A percentile compares a stretch with the other conserved stretches of the same genome.
Evolutionary conservation across 2,113 vertebrate species (phyloP).

Genomic region (Litocranius walleri): DNA sequence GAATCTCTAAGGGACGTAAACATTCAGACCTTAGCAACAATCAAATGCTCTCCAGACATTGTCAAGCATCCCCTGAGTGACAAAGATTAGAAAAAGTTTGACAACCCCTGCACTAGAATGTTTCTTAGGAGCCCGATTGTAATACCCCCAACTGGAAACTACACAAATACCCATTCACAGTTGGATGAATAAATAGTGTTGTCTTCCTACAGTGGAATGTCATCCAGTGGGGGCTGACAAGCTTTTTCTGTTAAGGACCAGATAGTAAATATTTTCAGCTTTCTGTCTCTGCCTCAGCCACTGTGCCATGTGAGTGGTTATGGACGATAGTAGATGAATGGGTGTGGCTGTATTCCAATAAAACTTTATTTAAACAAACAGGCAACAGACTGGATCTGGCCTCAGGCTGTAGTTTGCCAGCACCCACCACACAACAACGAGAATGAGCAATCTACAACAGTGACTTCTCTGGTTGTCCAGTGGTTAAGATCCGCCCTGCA

Average conservation of each 20-base stretch:
- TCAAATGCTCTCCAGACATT: neutral
- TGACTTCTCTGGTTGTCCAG: neutral
- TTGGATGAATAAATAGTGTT: neutral
- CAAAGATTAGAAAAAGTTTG: neutral
- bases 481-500: neutral
- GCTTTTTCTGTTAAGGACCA: neutral
- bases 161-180: neutral
- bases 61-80: neutral
- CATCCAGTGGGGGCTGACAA: neutral
- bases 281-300: neutral
- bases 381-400: neutral
- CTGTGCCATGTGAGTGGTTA: too few relatives aligned
- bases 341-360: neutral
- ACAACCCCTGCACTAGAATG: neutral
- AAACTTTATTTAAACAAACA: neutral
- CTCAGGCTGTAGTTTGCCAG: neutral
- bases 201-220: neutral
- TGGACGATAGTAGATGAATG: neutral
- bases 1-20: neutral
- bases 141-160: neutral
- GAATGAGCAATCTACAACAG: neutral
- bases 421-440: rapidly evolving
- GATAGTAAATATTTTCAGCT: neutral
- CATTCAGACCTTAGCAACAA: neutral
- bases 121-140: neutral